Base-by-base conservation (phyloP, 2,113 vertebrate genomes). In the Cromileptes altivelis region DNA sequence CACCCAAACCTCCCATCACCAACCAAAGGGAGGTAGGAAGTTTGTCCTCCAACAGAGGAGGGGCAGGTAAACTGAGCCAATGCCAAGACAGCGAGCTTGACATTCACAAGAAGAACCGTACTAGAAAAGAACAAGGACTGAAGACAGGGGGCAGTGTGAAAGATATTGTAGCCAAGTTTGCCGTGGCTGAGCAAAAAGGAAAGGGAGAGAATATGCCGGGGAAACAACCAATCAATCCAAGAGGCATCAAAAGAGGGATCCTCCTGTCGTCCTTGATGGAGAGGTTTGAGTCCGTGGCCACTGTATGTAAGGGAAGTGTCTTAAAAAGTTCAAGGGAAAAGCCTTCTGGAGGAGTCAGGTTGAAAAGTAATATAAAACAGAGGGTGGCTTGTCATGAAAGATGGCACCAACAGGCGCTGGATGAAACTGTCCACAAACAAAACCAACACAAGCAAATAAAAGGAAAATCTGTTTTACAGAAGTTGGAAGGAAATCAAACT, bases 21-120 rank as follows among this genome's bases (percentile, higher is more conserved):
- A 95, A 94, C 80, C 95, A 96, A 56, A 95, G 96, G 83, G 96
- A 98, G 64, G 97, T 98, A 0, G 97, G 97, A 55, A 92, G 91
- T 73, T 91, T 98, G 73, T 70, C 57, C 56, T 90, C 52, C 91
- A 94, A 27, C 91, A 88, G 70, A 55, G 88, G 85, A 49, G 78
- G 78, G 8, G 75, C 71, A 6, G 53, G 72, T 42, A 50, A 88
- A 80, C 13, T 81, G 69, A 76, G 57, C 73, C 84, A 21, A 47
- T 40, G 18, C n/a, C 64, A 81, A 86, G 18, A 90, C 61, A 37
- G 45, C 47, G 17, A 92, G 57, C 33, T 63, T 14, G 56, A 78
- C 7, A 71, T 1, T 4, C 63, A 73, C 27, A 83, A 61, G 21
- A 86, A 13, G n/a, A n/a, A 58, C 8, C 17, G 1, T 55, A 70